Conservation (phyloP, 2,113 vertebrate genomes). For the Xiphophorus hellerii region DNA sequence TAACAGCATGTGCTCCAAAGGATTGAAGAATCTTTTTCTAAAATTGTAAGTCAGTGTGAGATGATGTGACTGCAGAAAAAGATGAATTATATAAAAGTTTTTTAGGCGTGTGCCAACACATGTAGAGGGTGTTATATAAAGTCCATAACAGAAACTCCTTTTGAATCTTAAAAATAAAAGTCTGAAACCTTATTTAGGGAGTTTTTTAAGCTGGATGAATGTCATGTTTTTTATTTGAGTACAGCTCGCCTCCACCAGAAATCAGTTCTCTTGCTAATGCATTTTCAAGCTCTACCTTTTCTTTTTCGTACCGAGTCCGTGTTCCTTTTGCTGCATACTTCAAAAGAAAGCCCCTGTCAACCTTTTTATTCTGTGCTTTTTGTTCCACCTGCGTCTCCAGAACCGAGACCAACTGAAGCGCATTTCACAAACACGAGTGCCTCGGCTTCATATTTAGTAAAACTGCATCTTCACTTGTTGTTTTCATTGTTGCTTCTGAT, state of each 20-base stretch:
- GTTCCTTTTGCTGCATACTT: background rate
- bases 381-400: background rate
- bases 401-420: background rate
- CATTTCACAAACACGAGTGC: background rate
- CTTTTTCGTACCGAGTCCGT: background rate
- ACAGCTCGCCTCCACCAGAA: background rate
- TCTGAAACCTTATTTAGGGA: background rate
- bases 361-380: background rate
- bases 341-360: background rate
- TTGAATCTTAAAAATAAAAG: background rate
- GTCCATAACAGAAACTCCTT: background rate
- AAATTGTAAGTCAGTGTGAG: background rate
- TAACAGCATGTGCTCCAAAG: background rate
- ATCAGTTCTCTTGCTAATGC: background rate
- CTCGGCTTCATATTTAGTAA: background rate
- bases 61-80: background rate
- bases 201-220: background rate
- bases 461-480: background rate
- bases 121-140: background rate
- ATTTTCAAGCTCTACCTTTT: background rate
- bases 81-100: background rate
- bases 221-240: background rate
- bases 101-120: background rate
- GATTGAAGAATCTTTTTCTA: background rate
- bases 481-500: background rate